phyloP scores from a whole-genome alignment of 2,888 invertebrate species.

The Rambutsinella grinnellia region DNA sequence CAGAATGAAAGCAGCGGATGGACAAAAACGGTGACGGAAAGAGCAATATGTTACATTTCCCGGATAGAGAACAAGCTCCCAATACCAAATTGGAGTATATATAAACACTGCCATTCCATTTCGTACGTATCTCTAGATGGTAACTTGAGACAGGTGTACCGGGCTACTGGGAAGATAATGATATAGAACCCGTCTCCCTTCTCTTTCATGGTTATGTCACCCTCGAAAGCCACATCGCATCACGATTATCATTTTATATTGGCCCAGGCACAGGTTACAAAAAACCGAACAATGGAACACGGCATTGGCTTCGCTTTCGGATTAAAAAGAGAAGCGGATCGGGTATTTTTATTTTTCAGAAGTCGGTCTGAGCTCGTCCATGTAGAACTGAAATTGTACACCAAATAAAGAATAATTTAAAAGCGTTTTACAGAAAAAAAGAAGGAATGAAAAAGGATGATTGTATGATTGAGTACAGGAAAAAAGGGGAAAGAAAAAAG shows the following conservation, averaged over 20 bases:
- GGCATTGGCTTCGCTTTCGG: neutral
- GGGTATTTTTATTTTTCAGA: neutral
- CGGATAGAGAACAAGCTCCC: too few relatives aligned
- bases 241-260: neutral
- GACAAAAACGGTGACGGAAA: slow-evolving; percentile 1
- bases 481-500: slow-evolving; percentile 21
- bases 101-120: too few relatives aligned
- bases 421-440: neutral
- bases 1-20: neutral
- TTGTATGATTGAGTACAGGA: neutral
- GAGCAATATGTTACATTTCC: slow-evolving; percentile 21
- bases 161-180: neutral
- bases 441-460: neutral
- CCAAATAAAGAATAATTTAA: neutral
- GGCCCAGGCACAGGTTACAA: too few relatives aligned
- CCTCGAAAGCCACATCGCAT: too few relatives aligned
- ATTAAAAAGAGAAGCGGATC: too few relatives aligned
- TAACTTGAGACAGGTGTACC: neutral
- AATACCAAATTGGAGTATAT: too few relatives aligned
- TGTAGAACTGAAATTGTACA: neutral
- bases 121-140: neutral
- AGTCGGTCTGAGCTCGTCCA: too few relatives aligned
- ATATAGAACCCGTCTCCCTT: neutral
- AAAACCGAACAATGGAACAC: too few relatives aligned
- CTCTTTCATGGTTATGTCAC: neutral